Conservation (phyloP, 2,113 vertebrate species). For the Actenoides lindsayi region DNA sequence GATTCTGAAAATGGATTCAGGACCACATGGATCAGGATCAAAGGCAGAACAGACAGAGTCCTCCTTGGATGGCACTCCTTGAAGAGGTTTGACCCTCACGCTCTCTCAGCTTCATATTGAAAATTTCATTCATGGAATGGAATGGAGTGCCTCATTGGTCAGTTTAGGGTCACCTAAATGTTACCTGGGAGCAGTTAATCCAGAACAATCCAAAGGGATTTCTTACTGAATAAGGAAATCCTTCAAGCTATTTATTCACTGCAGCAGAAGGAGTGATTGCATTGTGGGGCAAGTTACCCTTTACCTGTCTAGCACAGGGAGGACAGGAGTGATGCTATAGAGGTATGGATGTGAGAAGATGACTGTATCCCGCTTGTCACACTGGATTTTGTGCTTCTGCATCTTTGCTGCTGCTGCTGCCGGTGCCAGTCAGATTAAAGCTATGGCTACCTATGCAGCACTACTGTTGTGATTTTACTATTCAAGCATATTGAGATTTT, state of each 20-base stretch:
- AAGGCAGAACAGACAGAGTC: no score
- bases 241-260: background rate
- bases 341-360: background rate
- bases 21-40: no score
- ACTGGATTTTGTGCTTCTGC: background rate
- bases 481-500: background rate
- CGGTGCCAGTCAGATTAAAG: background rate
- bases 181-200: background rate
- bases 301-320: background rate
- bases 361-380: background rate
- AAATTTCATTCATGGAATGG: background rate
- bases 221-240: background rate
- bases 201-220: background rate
- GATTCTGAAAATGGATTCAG: no score
- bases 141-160: background rate
- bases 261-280: background rate
- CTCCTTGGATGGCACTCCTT: no score
- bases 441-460: background rate
- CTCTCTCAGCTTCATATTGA: background rate
- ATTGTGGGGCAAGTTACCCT: background rate
- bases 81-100: background rate
- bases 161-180: background rate
- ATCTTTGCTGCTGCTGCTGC: background rate
- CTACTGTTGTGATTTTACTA: background rate
- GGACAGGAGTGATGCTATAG: background rate